Conservation (phyloP, 2,797 vertebrate species). For the Diceros bicornis region DNA sequence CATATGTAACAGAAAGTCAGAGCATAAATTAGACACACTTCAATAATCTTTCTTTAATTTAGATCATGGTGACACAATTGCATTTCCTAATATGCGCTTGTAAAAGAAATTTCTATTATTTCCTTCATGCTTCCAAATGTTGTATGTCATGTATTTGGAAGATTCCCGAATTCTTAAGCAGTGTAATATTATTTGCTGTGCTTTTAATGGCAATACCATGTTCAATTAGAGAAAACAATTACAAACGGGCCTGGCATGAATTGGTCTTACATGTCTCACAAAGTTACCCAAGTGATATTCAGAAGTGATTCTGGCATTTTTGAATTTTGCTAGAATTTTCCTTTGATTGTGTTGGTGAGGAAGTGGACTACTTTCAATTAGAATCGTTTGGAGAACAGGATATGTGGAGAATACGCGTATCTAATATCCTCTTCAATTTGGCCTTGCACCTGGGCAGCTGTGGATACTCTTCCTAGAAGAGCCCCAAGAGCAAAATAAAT, state of each 20-base stretch:
- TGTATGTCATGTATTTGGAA: not conserved
- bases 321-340: not conserved
- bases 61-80: not conserved
- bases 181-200: not conserved
- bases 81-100: not conserved
- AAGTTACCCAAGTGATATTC: not conserved
- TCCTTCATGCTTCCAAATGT: not conserved
- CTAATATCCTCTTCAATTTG: not conserved
- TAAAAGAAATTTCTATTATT: not conserved
- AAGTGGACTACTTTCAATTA: not conserved
- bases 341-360: not conserved
- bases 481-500: constrained; percentile 1
- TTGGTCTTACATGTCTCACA: not conserved
- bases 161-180: not conserved
- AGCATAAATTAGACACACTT: not conserved
- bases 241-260: not conserved
- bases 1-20: not conserved
- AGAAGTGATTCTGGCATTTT: not conserved
- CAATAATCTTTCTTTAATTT: not conserved
- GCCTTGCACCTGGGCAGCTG: not conserved
- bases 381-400: constrained; percentile 43
- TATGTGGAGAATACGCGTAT: not conserved
- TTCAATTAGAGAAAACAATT: constrained; percentile 28
- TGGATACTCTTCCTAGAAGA: not conserved
- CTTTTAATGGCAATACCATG: not conserved